Percentiles rank a stretch among this genome's conserved stretches.
These are phyloP conservation scores for Anticlea derivata DNA, from an alignment of 2,888 invertebrate genomes.

Conservation along the genomic window DNA sequence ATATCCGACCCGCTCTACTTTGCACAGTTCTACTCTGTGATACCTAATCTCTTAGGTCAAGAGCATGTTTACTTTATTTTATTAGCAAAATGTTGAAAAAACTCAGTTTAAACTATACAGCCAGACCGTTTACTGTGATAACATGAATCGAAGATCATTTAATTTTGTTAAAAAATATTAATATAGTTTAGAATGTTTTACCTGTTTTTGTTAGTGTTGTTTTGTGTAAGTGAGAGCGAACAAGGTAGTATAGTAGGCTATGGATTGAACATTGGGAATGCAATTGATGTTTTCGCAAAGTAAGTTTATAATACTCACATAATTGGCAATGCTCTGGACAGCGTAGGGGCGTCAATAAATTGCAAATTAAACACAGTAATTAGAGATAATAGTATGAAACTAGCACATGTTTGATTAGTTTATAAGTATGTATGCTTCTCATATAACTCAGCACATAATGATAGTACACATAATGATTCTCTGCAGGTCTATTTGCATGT, in stretches of 20 bases:
- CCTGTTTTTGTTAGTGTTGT: constrained; percentile 46
- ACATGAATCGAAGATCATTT: constrained; percentile 35
- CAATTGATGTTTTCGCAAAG: constrained; percentile 78
- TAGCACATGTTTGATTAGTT: constrained; percentile 19
- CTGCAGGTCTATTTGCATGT: not conserved
- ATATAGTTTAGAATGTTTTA: constrained; percentile 36
- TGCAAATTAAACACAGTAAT: not conserved
- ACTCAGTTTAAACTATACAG: constrained; percentile 63
- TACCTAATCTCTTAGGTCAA: constrained; percentile 77
- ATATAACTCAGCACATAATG: not conserved
- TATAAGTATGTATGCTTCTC: not conserved
- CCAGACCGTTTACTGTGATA: constrained; percentile 42
- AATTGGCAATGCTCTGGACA: constrained; percentile 7
- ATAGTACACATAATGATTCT: not conserved
- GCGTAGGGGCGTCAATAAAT: constrained; percentile 1
- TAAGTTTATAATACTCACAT: constrained; percentile 50
- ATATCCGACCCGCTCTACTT: constrained; percentile 27
- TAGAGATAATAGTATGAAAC: constrained; percentile 13
- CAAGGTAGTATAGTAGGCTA: constrained; percentile 68
- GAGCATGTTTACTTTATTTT: constrained; percentile 68
- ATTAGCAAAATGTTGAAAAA: constrained; percentile 77
- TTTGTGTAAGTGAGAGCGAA: constrained; percentile 56
- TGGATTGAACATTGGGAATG: constrained; percentile 69
- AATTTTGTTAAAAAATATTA: constrained; percentile 18
- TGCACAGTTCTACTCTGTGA: constrained; percentile 15